phyloP scores from a whole-genome alignment of 2,113 vertebrate species.

The Danio rerio region DNA sequence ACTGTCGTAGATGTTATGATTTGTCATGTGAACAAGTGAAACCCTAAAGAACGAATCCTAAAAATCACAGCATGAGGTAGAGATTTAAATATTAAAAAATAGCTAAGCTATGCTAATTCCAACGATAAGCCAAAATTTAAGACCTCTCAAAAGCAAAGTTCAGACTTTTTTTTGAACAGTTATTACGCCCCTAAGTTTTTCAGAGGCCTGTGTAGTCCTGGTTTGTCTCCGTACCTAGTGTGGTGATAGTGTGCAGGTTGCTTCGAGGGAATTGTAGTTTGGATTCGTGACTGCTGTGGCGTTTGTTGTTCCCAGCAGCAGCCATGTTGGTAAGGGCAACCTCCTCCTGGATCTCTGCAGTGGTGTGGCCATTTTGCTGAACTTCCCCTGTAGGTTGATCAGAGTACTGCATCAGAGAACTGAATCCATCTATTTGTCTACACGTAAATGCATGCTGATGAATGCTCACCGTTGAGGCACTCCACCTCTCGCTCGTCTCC shows the following conservation, averaged over 20 bases:
- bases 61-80: no score
- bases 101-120: no score
- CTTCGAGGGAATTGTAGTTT: constrained; percentile 82
- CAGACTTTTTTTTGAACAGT: no score
- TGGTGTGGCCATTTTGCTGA: constrained; percentile 83
- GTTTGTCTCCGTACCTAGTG: constrained; percentile 73
- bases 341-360: constrained; percentile 86
- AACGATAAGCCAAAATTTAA: no score
- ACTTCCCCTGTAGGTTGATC: constrained; percentile 65
- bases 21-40: no score
- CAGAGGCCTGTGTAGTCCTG: no score
- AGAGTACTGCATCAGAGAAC: background rate
- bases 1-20: no score
- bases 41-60: no score
- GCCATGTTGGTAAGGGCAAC: constrained; percentile 82
- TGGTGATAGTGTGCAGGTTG: constrained; percentile 84
- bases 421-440: background rate
- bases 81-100: no score
- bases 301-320: constrained; percentile 76
- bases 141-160: no score
- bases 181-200: no score
- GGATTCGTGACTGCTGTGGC: constrained; percentile 77
- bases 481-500: constrained; percentile 87
- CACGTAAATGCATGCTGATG: background rate
- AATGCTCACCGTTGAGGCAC: constrained; percentile 79